phyloP scores from a whole-genome alignment of 92 coral and sea anemone species.

The Siderastrea siderea region DNA sequence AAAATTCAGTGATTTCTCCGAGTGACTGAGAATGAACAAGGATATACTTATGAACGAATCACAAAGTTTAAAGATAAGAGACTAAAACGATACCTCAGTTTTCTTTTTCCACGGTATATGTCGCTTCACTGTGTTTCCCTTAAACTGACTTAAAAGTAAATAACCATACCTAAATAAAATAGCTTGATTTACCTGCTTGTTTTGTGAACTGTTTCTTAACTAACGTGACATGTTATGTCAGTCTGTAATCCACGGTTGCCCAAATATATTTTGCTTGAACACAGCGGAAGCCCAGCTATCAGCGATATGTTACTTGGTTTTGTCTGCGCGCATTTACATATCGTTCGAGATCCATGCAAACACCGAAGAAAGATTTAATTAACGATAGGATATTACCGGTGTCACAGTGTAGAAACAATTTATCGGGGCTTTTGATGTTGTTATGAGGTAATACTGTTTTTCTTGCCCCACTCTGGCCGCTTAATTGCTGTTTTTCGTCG shows the following conservation, averaged over 20 bases:
- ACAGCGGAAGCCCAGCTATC: neutral
- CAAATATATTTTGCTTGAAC: neutral
- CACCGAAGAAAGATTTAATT: constrained; percentile 19
- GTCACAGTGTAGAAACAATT: neutral
- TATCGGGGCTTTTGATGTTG: constrained; percentile 26
- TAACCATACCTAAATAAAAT: neutral
- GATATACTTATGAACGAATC: no score
- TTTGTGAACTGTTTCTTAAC: neutral
- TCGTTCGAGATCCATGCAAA: constrained; percentile 5
- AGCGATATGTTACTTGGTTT: neutral
- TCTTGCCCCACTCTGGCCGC: neutral
- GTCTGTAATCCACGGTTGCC: neutral
- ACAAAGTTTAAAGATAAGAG: neutral
- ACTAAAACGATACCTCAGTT: neutral
- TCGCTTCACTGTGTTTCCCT: neutral
- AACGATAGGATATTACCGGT: constrained; percentile 8
- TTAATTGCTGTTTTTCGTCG: neutral
- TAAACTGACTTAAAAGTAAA: neutral
- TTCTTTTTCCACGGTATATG: neutral
- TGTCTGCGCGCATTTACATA: neutral
- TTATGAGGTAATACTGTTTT: neutral
- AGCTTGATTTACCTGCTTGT: neutral
- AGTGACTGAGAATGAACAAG: neutral
- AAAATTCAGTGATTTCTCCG: neutral
- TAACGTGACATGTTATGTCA: neutral